Evolutionary conservation across 2,888 invertebrate genomes (phyloP), one percentile per base, ranked within the genome.

Genomic region (Gordius sp.): DNA sequence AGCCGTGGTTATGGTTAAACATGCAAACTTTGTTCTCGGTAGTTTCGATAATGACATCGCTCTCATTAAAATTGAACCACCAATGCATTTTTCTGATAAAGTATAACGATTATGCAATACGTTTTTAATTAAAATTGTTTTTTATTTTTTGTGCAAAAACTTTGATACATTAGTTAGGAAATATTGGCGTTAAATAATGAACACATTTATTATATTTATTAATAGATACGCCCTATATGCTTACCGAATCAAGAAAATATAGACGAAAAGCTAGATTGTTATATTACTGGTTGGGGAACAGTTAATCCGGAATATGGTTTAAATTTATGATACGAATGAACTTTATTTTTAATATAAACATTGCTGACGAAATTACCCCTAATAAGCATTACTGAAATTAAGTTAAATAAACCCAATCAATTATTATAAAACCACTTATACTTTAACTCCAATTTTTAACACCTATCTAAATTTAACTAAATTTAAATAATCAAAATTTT

Each of bases 231-330:
- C 4, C 47, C 47, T 23, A 20, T 47, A 47, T 47, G 47, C 20
- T 20, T 47, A 20, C 47, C 47, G 20, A 47, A 13, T 33, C n/a
- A 13, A 13, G 8, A 33, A 47, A 20, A 47, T 20, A 47, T n/a
- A 8, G 47, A 47, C 4, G 47, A 47, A 47, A n/a, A 47, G 8
- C n/a, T 18, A 4, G 47, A 47, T 4, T 47, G 47, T 47, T 47
- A 47, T 20, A 23, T 47, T 47, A 47, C 47, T n/a, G 47, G 47
- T 4, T 47, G 47, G 47, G 47, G 47, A n/a, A 47, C 47, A 4
- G 13, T 47, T 4, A 47, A 47, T 47, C 47, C 47, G 4, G n/a
- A n/a, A n/a, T n/a, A n/a, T n/a, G n/a, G n/a, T n/a, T n/a, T n/a
- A n/a, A n/a, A n/a, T n/a, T n/a, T n/a, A n/a, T n/a, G n/a, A n/a